Percentiles rank a stretch among this genome's conserved stretches.
Conservation (phyloP, 2,888 invertebrate genomes). For the Drepanosiphum platanoidis region DNA sequence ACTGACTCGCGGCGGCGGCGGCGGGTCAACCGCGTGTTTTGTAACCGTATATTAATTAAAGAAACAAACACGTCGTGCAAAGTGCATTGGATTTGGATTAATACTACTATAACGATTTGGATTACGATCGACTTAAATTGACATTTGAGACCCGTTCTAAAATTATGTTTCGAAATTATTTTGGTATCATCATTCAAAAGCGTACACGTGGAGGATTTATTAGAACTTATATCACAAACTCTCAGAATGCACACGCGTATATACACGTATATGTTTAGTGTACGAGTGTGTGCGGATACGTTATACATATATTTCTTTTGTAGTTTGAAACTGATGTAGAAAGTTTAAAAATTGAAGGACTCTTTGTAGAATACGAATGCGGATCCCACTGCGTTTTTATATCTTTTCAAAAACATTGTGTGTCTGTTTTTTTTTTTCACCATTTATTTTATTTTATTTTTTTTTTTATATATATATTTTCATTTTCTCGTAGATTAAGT, state of each 20-base stretch:
- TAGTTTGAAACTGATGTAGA: conserved; percentile 22
- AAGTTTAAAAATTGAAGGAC: conserved; percentile 31
- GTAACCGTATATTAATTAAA: too few species aligned
- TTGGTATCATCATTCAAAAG: not conserved
- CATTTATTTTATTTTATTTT: not conserved
- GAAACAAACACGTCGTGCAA: too few species aligned
- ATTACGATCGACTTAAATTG: too few species aligned
- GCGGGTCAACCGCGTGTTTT: too few species aligned
- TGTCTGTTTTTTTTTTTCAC: conserved; percentile 14
- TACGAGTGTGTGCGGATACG: not conserved
- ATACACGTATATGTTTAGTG: not conserved
- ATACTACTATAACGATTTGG: too few species aligned
- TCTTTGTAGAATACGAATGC: conserved; percentile 18
- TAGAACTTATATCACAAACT: conserved; percentile 33
- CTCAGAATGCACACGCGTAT: not conserved
- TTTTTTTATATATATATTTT: conserved; percentile 1
- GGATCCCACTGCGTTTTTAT: not conserved
- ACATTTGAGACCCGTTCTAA: not conserved
- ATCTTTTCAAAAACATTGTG: conserved; percentile 11
- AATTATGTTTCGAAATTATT: not conserved
- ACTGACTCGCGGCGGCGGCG: too few species aligned
- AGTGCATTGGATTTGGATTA: too few species aligned
- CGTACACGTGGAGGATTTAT: not conserved
- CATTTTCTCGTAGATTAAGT: not conserved
- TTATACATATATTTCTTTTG: not conserved